Conservation (phyloP, 2,113 vertebrate species). For the Oriolus oriolus region DNA sequence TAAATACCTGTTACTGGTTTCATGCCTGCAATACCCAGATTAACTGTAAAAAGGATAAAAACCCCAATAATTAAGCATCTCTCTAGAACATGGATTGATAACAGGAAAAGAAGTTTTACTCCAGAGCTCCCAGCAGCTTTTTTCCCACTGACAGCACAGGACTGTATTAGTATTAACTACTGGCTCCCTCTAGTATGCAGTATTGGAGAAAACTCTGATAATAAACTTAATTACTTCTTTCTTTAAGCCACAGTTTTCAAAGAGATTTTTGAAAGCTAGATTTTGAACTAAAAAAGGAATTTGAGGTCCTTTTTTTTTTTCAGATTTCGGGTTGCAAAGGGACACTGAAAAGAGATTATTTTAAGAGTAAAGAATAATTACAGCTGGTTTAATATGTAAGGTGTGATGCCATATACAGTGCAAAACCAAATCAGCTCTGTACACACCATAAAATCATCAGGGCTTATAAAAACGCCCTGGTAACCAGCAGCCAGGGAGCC, state of each 20-base stretch:
- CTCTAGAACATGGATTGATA: not conserved
- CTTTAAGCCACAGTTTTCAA: not conserved
- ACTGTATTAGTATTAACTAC: not conserved
- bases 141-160: not conserved
- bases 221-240: conserved; percentile 2
- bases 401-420: not conserved
- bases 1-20: not conserved
- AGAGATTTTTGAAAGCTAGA: not conserved
- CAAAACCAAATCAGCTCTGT: not conserved
- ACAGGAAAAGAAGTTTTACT: not conserved
- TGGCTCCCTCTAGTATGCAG: not conserved
- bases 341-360: not conserved
- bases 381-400: not conserved
- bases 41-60: not conserved
- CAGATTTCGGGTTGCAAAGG: not conserved
- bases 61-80: not conserved
- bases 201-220: not conserved
- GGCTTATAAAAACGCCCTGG: not conserved
- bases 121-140: not conserved
- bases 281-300: not conserved
- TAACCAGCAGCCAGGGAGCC: conserved; percentile 34
- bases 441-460: conserved; percentile 26
- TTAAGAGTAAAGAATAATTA: not conserved
- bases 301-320: not conserved
- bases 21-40: not conserved